Evolutionary conservation across 2,888 invertebrate species (phyloP), one percentile per base, ranked within the genome.

Genomic region (Falcaria lacertinaria): DNA sequence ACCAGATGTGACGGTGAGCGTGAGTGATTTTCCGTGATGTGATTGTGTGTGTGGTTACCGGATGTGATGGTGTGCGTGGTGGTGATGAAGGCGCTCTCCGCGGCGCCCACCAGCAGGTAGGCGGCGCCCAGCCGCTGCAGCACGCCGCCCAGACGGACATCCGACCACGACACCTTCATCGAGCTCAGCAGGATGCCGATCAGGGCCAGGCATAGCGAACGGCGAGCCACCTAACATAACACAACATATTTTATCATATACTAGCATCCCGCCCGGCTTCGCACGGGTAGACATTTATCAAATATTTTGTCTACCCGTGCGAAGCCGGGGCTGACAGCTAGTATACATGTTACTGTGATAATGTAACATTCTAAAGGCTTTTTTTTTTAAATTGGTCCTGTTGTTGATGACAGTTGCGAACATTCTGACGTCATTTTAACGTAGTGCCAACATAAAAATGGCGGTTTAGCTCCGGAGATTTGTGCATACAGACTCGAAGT

Each of bases 101-200:
- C 58, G 0, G 92, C 80, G 0, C 94, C 94, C 19, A 94, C 94
- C 0, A 96, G 85, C 13, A 96, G 90, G 76, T 96, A 97, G 54
- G 94, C 91, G 11, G 95, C 78, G 0, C 94, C 96, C 42, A 97
- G 89, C n/a, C 97, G 90, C 73, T 97, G 97, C 45, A 97, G 74
- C 37, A 97, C 95, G 3, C 97, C 97, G 1, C 94, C 94, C 40
- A 96, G 90, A 14, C 97, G 89, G 7, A 96, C 85, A 34, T 90
- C 74, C 5, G 69, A 51, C 65, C 94, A 86, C 4, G 90, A 80
- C 36, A 82, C 80, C 51, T 90, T 76, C 41, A 88, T 80, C 0
- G 88, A 76, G 4, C 87, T 70, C 17, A 89, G 78, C 7, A 94
- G 80, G 16, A 95, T 72, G 11, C 96, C 95, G 16, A 95, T 79